Evolutionary conservation across 2,888 invertebrate species (phyloP).

Genomic region (Papilio protenor): DNA sequence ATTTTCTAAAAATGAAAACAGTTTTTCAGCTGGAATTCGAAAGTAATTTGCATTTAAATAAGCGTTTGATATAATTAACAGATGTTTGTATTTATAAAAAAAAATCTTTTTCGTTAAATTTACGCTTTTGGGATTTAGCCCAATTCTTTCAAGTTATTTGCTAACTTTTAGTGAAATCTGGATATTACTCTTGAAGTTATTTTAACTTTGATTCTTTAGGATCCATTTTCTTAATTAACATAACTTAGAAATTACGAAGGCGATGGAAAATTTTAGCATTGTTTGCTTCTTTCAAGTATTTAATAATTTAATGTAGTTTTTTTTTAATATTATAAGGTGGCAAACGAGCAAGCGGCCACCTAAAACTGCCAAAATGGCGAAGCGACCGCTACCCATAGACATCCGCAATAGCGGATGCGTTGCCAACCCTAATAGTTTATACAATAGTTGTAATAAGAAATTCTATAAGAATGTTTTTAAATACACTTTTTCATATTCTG

Average conservation of each 20-base stretch:
- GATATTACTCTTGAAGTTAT: neutral
- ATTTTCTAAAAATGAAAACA: neutral
- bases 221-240: conserved; percentile 16
- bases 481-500: too few relatives aligned
- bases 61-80: conserved; percentile 1
- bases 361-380: too few relatives aligned
- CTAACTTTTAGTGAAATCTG: neutral
- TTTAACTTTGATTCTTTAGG: conserved; percentile 8
- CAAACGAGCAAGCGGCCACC: too few relatives aligned
- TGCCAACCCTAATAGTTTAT: too few relatives aligned
- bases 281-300: conserved; percentile 2
- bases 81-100: conserved; percentile 1
- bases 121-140: neutral
- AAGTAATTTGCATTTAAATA: neutral
- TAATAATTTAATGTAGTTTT: neutral
- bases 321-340: too few relatives aligned
- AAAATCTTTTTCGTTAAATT: neutral
- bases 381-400: too few relatives aligned
- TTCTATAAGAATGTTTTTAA: neutral
- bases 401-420: too few relatives aligned
- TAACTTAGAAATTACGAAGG: neutral
- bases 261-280: neutral
- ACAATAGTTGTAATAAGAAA: neutral
- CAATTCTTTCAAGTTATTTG: conserved; percentile 8
- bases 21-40: neutral